Base-by-base conservation (phyloP, 2,113 vertebrate genomes). In the Heterotis niloticus region DNA sequence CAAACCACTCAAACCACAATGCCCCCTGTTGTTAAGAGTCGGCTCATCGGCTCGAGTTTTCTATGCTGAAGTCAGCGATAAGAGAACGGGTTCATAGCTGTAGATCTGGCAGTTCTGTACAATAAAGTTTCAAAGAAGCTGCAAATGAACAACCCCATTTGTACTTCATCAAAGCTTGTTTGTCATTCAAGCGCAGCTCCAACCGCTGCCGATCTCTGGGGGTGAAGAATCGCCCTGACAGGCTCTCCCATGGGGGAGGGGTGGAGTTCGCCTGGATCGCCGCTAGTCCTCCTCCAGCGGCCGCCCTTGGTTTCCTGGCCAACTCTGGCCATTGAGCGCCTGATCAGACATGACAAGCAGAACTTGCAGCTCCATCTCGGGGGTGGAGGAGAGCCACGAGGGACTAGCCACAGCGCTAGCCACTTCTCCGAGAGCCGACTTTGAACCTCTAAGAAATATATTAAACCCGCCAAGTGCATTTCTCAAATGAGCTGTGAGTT, bases 331-430 rank as follows among this genome's bases (percentile, higher is more conserved):
- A 80, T 82, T 88, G 72, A 86, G 78, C 80, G 87, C 82, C 82
- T 88, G 88, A 92, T 91, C 83, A 85, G 90, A 90, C 89, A 92
- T 92, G 89, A 91, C 88, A 91, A 83, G 86, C 90, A 89, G 88
- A 90, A 90, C 88, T 88, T n/a, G 44, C 84, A 84, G 79, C 81
- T 82, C 82, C 66, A 85, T 87, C 88, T 87, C 82, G 85, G 77
- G 79, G 70, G 80, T 76, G 74, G 80, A 81, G 67, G 79, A 69
- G 78, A 24, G 44, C 57, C 77, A 64, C 34, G 26, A 26, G 18
- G 28, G n/a, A 23, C 29, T 12, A 5, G 34, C 18, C 10, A 26
- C 26, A 5, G 29, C 28, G 14, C 74, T 3, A 16, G 10, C 59
- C 57, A 18, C 59, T 28, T 64, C 28, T 17, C 34, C 74, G 34